phyloP scores from a whole-genome alignment of 2,797 vertebrate genomes.

The Orestias chungarensis region DNA sequence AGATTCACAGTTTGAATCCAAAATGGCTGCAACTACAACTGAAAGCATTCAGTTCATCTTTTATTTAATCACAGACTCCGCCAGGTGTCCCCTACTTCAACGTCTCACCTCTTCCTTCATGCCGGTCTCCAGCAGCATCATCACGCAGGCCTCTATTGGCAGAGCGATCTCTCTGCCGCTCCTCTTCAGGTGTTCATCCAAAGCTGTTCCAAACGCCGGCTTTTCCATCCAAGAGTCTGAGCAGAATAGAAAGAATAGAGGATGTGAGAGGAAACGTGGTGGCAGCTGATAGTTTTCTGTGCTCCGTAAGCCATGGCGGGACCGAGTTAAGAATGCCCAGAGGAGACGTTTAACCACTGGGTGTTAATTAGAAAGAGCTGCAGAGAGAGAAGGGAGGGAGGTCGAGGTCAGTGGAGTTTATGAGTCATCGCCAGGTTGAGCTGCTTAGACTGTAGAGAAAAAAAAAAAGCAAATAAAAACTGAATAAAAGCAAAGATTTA shows the following conservation, averaged over 20 bases:
- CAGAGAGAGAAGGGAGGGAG: background rate
- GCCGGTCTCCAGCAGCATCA: slow-evolving; percentile 97
- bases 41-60: background rate
- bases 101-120: slow-evolving; percentile 94
- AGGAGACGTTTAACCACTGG: no score
- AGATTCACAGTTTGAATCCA: background rate
- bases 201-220: slow-evolving; percentile 91
- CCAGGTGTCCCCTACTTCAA: background rate
- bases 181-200: slow-evolving; percentile 96
- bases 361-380: slow-evolving; percentile 12
- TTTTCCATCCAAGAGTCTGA: slow-evolving; percentile 97
- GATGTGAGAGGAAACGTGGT: background rate
- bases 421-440: slow-evolving; percentile 66
- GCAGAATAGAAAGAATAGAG: slow-evolving; percentile 18
- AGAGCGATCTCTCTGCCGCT: slow-evolving; percentile 92
- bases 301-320: no score
- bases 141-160: slow-evolving; percentile 94
- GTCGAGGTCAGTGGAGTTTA: slow-evolving; percentile 12
- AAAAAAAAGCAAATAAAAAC: no score
- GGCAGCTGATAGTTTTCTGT: no score
- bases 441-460: no score
- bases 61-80: no score
- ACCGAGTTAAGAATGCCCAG: no score
- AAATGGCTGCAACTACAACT: background rate
- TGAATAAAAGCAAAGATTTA: background rate